Evolutionary conservation across 2,113 vertebrate species (phyloP), one percentile per base, ranked within the genome.

Genomic region (Cyanistes caeruleus): DNA sequence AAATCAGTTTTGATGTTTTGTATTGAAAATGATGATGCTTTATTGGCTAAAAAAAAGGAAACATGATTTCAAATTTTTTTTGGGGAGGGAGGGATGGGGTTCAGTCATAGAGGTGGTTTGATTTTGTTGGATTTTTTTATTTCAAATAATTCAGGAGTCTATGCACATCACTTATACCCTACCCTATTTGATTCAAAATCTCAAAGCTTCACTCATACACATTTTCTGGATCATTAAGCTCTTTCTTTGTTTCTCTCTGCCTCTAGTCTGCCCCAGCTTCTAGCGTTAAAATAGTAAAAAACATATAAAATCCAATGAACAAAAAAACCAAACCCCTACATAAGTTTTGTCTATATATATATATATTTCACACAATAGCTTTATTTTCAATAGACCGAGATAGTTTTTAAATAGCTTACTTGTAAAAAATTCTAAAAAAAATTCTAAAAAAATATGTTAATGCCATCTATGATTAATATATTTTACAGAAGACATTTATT

Each of bases 311-410:
- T 27, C 7, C 8, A 44, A 24, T 28, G 2, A 22, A 41, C 7
- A 27, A 20, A n/a, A 39, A 21, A 11, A 0, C 1, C 5, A 39
- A 68, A 58, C 28, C 1, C 1, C 4, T 31, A 58, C 2, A 1
- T 15, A 28, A 35, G 23, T 44, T 27, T 75, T 53, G 55, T 44
- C 20, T 27, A 75, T 75, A 35, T 6, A 35, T 3, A 35, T 3
- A 46, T 6, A 15, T 17, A 46, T 44, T 44, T 84, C 22, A 84
- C 41, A 56, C 59, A 60, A 39, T 5, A 44, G 4, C 1, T 28
- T 48, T 59, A 18, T 62, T 67, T 63, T 6, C 11, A 79, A 35
- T 25, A 5, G 46, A 15, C 4, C 69, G 37, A 4, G 4, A 13
- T 18, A 58, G 15, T 49, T 60, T 70, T 64, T 21, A 68, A 77